These are phyloP conservation scores for Dreissena rostriformis DNA, from an alignment of 1,140 invertebrate species.

Conservation along the genomic window DNA sequence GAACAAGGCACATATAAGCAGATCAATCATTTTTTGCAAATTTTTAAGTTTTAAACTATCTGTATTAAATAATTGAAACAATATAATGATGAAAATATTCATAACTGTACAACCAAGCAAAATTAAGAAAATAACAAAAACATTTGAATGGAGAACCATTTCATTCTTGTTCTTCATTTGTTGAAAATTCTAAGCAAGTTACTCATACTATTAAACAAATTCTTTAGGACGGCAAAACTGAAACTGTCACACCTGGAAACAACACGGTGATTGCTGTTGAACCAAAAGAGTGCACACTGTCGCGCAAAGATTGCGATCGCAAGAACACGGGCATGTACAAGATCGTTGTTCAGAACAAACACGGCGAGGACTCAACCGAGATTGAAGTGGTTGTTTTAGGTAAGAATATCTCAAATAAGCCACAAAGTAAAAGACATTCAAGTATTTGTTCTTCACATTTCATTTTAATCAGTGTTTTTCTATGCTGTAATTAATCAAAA, in stretches of 20 bases:
- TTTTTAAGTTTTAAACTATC: no score
- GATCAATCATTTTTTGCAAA: no score
- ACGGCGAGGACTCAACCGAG: slow-evolving; percentile 95
- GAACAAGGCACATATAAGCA: no score
- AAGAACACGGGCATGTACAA: slow-evolving; percentile 97
- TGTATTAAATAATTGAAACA: no score
- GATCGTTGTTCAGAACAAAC: slow-evolving; percentile 96
- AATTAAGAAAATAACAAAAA: background rate
- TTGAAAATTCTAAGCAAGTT: background rate
- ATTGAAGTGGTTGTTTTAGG: slow-evolving; percentile 97
- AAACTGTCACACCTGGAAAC: slow-evolving; percentile 60
- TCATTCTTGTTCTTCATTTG: background rate
- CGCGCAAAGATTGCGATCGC: slow-evolving; percentile 94
- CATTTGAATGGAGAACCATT: background rate
- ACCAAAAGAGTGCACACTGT: slow-evolving; percentile 83
- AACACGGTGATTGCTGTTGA: slow-evolving; percentile 60
- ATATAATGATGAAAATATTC: no score
- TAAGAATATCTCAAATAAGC: slow-evolving; percentile 75
- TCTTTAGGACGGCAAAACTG: slow-evolving; percentile 68
- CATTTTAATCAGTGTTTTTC: no score
- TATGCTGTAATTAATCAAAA: no score
- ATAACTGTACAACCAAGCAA: background rate
- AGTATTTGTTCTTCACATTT: no score
- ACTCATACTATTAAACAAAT: background rate
- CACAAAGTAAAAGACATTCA: no score